Percentiles rank a stretch among this genome's conserved stretches.
These are phyloP conservation scores for Mallateleia sp. DNA, from an alignment of 2,888 invertebrate genomes.

Conservation along the genomic window DNA sequence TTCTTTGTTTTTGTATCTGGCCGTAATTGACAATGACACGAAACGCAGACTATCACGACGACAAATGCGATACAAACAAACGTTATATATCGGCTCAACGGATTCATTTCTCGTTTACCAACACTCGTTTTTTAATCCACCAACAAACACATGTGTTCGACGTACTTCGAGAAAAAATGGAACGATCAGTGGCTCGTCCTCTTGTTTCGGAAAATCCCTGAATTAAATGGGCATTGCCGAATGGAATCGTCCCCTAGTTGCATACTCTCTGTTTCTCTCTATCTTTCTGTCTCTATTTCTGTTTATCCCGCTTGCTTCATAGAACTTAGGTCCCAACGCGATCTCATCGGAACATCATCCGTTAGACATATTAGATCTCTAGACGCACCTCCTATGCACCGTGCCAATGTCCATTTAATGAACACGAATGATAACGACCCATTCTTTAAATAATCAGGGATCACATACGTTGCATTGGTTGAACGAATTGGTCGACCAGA, in stretches of 20 bases:
- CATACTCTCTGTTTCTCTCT: conserved; percentile 41
- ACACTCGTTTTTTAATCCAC: conserved; percentile 70
- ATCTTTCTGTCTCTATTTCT: conserved; percentile 55
- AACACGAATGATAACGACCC: conserved; percentile 82
- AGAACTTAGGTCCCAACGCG: conserved; percentile 74
- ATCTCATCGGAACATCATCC: conserved; percentile 72
- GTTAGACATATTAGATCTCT: conserved; percentile 78
- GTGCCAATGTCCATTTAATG: conserved; percentile 89
- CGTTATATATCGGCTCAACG: conserved; percentile 73
- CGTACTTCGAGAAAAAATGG: conserved; percentile 75
- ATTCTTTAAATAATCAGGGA: conserved; percentile 86
- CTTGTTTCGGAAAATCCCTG: conserved; percentile 83
- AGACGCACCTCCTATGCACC: conserved; percentile 86
- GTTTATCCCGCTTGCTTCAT: conserved; percentile 84
- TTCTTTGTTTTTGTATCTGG: neutral
- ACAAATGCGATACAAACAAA: conserved; percentile 15
- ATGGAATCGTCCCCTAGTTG: conserved; percentile 82
- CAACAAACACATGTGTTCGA: conserved; percentile 69
- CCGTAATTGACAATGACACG: conserved; percentile 6
- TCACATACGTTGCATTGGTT: conserved; percentile 85
- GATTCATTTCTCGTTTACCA: conserved; percentile 60
- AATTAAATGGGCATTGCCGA: conserved; percentile 89
- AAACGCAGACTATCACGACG: conserved; percentile 10
- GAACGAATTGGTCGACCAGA: conserved; percentile 82
- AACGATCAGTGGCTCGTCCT: conserved; percentile 82